Conservation (phyloP, 1,140 invertebrate genomes). For the Drosophila takahashii region DNA sequence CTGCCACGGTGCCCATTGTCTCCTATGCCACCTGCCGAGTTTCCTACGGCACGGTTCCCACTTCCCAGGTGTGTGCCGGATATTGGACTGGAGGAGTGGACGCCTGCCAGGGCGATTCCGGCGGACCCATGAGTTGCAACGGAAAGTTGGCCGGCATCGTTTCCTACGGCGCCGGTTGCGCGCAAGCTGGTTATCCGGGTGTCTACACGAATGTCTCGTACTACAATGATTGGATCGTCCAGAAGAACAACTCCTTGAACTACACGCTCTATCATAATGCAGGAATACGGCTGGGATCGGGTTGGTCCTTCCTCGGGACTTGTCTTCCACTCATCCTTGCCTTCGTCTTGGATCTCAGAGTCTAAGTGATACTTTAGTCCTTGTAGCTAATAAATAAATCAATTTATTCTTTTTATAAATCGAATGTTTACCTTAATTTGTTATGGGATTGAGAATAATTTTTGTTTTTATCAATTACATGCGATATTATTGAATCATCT, state of each 20-base stretch:
- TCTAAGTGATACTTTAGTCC: background rate
- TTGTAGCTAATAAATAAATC: constrained; percentile 11
- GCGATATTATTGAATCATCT: too few species aligned
- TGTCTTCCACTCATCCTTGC: constrained; percentile 7
- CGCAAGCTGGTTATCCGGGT: constrained; percentile 85
- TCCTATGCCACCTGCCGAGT: constrained; percentile 25
- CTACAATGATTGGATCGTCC: constrained; percentile 86
- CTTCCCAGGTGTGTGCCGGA: constrained; percentile 63
- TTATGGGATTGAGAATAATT: too few species aligned
- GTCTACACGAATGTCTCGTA: constrained; percentile 88
- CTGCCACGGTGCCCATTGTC: constrained; percentile 46
- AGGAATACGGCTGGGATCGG: background rate
- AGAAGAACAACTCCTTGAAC: constrained; percentile 51
- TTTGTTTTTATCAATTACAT: too few species aligned
- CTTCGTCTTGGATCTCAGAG: constrained; percentile 3
- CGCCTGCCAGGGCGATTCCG: constrained; percentile 83
- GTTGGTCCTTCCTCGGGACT: background rate
- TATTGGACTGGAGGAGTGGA: constrained; percentile 55
- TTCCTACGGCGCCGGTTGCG: constrained; percentile 87
- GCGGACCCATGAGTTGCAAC: constrained; percentile 70
- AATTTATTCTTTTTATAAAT: constrained; percentile 3
- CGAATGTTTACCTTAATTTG: too few species aligned
- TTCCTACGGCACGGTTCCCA: constrained; percentile 18
- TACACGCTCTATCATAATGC: constrained; percentile 48
- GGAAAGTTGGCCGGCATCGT: constrained; percentile 85